Percentiles rank a stretch among this genome's conserved stretches.
phyloP scores from a whole-genome alignment of 2,888 invertebrate species.

The Lucinisca nassula region DNA sequence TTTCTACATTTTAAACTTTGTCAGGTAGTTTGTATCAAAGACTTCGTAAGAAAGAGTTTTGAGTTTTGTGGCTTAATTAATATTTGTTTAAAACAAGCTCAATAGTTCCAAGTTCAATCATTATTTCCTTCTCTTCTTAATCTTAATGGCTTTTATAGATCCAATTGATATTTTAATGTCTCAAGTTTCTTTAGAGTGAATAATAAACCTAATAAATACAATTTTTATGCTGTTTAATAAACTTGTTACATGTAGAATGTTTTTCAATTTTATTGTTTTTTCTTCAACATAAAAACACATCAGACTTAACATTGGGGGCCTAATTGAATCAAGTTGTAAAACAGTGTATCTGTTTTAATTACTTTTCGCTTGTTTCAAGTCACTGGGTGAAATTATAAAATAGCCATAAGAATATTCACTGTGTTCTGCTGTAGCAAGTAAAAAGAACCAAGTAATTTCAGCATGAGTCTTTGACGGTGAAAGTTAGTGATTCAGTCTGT shows the following conservation, averaged over 20 bases:
- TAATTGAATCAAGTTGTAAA: not conserved
- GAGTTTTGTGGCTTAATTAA: not conserved
- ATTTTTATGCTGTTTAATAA: slow-evolving; percentile 1
- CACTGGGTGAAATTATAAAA: not conserved
- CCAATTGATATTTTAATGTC: slow-evolving; percentile 9
- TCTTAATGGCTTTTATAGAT: not conserved
- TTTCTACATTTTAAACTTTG: not conserved
- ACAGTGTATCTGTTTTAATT: not conserved
- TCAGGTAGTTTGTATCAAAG: not conserved
- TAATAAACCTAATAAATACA: slow-evolving; percentile 1
- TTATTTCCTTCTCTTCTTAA: not conserved
- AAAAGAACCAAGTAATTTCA: too few relatives aligned
- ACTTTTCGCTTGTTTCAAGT: not conserved
- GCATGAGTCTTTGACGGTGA: too few relatives aligned
- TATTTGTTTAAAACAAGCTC: not conserved
- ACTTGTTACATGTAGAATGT: not conserved
- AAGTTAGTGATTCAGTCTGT: too few relatives aligned
- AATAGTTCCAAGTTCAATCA: too few relatives aligned
- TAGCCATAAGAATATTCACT: not conserved
- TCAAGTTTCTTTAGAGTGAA: not conserved
- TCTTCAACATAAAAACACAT: not conserved
- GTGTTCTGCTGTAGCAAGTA: too few relatives aligned
- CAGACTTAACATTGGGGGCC: not conserved
- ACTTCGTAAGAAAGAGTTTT: not conserved
- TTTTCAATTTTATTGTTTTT: not conserved